Conservation (phyloP, 1,140 invertebrate species). For the Neodiprion pinetum region DNA sequence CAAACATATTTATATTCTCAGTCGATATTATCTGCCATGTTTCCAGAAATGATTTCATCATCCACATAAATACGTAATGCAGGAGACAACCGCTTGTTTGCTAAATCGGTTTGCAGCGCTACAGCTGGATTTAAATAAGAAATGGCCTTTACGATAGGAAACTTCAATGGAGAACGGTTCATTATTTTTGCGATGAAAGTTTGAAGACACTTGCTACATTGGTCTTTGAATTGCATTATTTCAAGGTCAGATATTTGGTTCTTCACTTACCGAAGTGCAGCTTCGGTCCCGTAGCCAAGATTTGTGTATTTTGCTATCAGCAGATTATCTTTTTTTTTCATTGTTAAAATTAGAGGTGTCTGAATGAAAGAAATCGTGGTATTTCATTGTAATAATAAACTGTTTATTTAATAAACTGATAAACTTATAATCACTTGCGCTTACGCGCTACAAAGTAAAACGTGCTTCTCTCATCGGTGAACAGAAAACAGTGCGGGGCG, state of each 20-base stretch:
- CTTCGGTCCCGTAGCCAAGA: constrained; percentile 22
- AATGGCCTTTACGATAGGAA: constrained; percentile 16
- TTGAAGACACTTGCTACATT: constrained; percentile 20
- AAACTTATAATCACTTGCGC: too few species aligned
- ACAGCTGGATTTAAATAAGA: constrained; percentile 26
- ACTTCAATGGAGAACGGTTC: constrained; percentile 21
- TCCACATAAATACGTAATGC: constrained; percentile 10
- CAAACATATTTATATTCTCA: constrained; percentile 10
- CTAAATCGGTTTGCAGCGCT: constrained; percentile 8
- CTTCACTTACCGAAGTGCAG: constrained; percentile 19
- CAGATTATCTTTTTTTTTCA: constrained; percentile 24
- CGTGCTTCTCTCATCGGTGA: too few species aligned
- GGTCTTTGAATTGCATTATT: constrained; percentile 22
- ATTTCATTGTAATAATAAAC: too few species aligned
- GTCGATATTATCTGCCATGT: constrained; percentile 30
- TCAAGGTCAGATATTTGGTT: constrained; percentile 20
- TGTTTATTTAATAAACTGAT: too few species aligned
- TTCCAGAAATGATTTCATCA: neutral
- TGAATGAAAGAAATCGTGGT: too few species aligned
- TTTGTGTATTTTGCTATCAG: constrained; percentile 18
- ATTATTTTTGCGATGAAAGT: constrained; percentile 20
- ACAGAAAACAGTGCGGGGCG: too few species aligned
- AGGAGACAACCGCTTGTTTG: neutral
- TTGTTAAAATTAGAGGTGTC: too few species aligned
- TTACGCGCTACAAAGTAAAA: too few species aligned